A percentile compares a stretch with the other conserved stretches of the same genome.
Conservation (phyloP, 2,888 invertebrate genomes). For the Chloroclysta siterata region DNA sequence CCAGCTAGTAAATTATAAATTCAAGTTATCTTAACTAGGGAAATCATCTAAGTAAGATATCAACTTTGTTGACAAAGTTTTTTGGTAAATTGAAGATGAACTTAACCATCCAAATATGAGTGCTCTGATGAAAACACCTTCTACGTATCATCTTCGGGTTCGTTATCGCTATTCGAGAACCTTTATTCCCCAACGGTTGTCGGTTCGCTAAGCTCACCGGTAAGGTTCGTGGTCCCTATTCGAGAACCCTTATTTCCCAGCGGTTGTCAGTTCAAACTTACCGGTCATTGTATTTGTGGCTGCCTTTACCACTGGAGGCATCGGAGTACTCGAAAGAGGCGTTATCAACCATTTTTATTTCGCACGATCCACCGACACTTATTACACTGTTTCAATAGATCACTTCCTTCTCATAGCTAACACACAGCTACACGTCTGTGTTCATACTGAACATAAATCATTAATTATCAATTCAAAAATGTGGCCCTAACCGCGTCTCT, state of each 20-base stretch:
- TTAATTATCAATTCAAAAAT: conserved; percentile 10
- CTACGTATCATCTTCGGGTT: too few relatives aligned
- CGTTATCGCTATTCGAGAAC: too few relatives aligned
- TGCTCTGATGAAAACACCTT: too few relatives aligned
- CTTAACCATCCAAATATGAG: too few relatives aligned
- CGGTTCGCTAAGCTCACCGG: too few relatives aligned
- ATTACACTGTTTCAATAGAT: conserved; percentile 18
- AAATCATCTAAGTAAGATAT: too few relatives aligned
- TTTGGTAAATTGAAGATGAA: too few relatives aligned
- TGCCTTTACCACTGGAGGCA: conserved; percentile 70
- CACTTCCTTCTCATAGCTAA: conserved; percentile 19
- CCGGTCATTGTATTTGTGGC: conserved; percentile 50
- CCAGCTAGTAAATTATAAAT: too few relatives aligned
- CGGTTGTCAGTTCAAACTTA: conserved; percentile 49
- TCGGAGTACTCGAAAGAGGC: conserved; percentile 77
- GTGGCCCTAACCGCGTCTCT: background rate
- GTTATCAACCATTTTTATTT: conserved; percentile 74
- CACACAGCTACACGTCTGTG: conserved; percentile 1
- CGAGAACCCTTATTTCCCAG: background rate
- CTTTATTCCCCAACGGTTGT: too few relatives aligned
- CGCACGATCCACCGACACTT: conserved; percentile 39
- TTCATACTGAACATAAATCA: background rate
- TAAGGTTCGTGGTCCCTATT: too few relatives aligned
- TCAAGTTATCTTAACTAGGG: too few relatives aligned
- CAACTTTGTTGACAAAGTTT: too few relatives aligned